Base-by-base conservation (phyloP, 2,888 invertebrate species). In the Eristalis tenax region DNA sequence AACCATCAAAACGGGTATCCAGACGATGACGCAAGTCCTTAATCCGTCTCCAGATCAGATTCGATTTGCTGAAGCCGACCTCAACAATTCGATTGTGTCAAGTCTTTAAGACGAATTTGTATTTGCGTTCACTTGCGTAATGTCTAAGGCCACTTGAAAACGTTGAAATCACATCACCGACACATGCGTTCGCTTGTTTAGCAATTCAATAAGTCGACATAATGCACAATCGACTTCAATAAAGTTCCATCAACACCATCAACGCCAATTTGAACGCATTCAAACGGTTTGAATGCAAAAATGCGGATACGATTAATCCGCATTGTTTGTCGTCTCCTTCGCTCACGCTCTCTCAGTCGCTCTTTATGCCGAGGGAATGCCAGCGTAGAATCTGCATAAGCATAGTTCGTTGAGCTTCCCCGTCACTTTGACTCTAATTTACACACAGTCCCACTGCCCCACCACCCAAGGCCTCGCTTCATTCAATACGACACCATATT, bases 361-460 rank as follows among this genome's bases (percentile, higher is more conserved):
- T 32, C 4, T 43, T 5, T 4, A 13, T 2, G 56, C n/a, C 18
- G 22, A 28, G 65, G 22, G 56, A 77, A 38, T 56, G 23, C 11
- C 59, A 26, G 15, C 38, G 50, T 40, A 69, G 59, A 71, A 71
- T 71, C 43, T 71, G 40, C 40, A 71, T 71, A 57, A 79, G 63
- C 65, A 65, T 26, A 3, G 78, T 70, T 79, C 78, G 71, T 38
- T 59, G 78, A 32, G 71, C 71, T 71, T 22, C 59, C 23, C 57
- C 65, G 18, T 56, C 70, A 50, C 50, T 64, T 35, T 69, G 56
- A n/a, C 63, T 63, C 40, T 61, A 78, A 78, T 78, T 78, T 65
- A 66, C 79, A 71, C 65, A 65, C 50, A 32, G 15, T 61, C 22
- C n/a, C 8, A 18, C 13, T 40, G 28, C 63, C 59, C 0, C 4